Base-by-base conservation (phyloP, 2,888 invertebrate genomes). In the Conus canariensis region DNA sequence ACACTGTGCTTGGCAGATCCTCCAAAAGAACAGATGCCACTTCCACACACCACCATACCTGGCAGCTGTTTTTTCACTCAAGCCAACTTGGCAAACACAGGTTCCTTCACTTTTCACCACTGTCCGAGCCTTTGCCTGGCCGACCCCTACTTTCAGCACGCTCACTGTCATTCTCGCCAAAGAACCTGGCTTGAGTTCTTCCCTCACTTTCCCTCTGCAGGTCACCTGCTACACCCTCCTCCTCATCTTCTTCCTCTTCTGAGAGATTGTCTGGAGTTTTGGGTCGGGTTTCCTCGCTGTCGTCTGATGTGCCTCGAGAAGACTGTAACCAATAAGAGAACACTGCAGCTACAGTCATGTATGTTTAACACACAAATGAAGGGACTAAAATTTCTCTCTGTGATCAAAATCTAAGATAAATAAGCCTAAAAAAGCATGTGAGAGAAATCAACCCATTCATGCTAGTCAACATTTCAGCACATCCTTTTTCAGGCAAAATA, bases 241-340 rank as follows among this genome's bases (percentile, higher is more conserved):
- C 87, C 30, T 6, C 19, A 7, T 89, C 85, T 25, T 89, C 89
- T 19, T 89, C 89, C 14, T 85, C 89, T 45, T 89, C 89, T 5
- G 85, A 70, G 19, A 89, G 67, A 12, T 70, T 19, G 59, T 85
- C 89, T 25, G 89, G 85, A 3, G 89, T 89, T 58, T 89, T 89
- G 25, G 89, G 89, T 59, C 85, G 56, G 16, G 85, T 89, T 70
- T 74, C 45, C 19, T 89, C 89, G 45, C 14, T 85, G 60, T 59
- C 85, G 25, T 85, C 85, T 8, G 89, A 85, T 22, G 85, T 59
- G 19, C 74, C 74, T 30, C 85, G 89, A 59, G 89, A 89, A 12
- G 25, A 14, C 89, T 89, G 74, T 25, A 85, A 85, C 45, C 45
- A 6, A 86, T 14, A 85, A 83, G 1, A 83, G 3, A 83, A 45